Conservation (phyloP, 2,888 invertebrate species). For the Glaucopsyche alexis region DNA sequence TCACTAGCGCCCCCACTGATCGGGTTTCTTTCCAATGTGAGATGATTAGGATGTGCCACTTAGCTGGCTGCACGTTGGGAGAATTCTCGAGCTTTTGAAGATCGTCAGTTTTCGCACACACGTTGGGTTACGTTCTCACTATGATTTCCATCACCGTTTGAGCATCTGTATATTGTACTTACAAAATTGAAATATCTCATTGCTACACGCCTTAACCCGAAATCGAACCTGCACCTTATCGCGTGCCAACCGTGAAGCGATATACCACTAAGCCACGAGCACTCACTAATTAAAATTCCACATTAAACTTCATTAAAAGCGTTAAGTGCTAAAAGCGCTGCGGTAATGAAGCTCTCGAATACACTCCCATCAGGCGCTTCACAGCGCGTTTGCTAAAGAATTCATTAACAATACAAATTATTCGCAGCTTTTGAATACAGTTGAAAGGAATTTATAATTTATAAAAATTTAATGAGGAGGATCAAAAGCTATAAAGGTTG, state of each 20-base stretch:
- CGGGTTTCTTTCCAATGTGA: too few species aligned
- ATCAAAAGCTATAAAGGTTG: neutral
- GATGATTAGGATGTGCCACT: too few species aligned
- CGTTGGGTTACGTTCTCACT: too few species aligned
- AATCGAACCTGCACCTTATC: neutral
- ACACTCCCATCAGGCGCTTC: neutral
- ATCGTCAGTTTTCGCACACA: too few species aligned
- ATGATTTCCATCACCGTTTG: too few species aligned
- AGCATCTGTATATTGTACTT: too few species aligned
- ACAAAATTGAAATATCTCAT: neutral
- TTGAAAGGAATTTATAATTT: slow-evolving; percentile 7
- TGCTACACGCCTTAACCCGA: neutral
- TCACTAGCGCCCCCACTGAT: too few species aligned
- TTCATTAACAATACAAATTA: neutral
- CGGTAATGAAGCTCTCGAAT: neutral
- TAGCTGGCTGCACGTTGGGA: too few species aligned
- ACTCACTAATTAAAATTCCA: neutral
- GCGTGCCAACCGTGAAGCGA: too few species aligned
- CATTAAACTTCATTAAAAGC: neutral
- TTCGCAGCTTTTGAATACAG: neutral
- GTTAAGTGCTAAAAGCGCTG: neutral
- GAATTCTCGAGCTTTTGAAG: too few species aligned
- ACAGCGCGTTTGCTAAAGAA: neutral
- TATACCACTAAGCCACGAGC: neutral
- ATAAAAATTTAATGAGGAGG: neutral